Evolutionary conservation across 1,140 invertebrate genomes (phyloP), one percentile per base, ranked within the genome.

Genomic region (Drosophila jambulina): DNA sequence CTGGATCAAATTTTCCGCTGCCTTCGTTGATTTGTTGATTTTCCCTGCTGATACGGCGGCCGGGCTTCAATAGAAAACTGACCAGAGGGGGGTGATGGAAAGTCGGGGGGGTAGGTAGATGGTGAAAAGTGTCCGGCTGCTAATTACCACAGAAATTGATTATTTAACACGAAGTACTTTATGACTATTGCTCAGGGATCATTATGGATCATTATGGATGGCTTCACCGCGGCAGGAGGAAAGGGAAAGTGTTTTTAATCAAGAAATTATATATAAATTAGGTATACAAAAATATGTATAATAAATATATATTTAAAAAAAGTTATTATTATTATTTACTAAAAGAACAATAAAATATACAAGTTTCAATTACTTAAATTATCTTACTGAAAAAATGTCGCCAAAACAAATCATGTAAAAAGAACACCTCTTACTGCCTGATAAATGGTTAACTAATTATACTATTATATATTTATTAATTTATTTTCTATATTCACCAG

Each of bases 11-110:
- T 67, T 48, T 75, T 40, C 32, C 49, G 58, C 40, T 67, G 65
- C 60, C 63, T 76, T 63, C 42, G 59, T 67, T 76, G 65, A 81
- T 78, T 86, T 67, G 75, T 79, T 86, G 82, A 85, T 85, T 75
- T 82, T 86, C 54, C 75, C 78, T 56, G 65, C 65, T 82, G 82
- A 86, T 87, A 86, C 13, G 53, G 29, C 25, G 15, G 25, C 57
- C 19, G 19, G 63, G 29, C 49, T 67, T 53, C 12, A 49, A 49
- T n/a, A 21, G 43, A 45, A 54, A 61, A 56, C 49, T 46, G 42
- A 70, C 68, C 29, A 71, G 17, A 4, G 25, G 17, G 48, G 27
- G 32, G 19, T 7, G 38, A 2, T 19, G 29, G 45, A 68, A 36
- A 68, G 25, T 38, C 15, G 15, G n/a, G 34, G 27, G 32, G 34